Conservation (phyloP, 2,888 invertebrate species). For the Conchocele bisecta region DNA sequence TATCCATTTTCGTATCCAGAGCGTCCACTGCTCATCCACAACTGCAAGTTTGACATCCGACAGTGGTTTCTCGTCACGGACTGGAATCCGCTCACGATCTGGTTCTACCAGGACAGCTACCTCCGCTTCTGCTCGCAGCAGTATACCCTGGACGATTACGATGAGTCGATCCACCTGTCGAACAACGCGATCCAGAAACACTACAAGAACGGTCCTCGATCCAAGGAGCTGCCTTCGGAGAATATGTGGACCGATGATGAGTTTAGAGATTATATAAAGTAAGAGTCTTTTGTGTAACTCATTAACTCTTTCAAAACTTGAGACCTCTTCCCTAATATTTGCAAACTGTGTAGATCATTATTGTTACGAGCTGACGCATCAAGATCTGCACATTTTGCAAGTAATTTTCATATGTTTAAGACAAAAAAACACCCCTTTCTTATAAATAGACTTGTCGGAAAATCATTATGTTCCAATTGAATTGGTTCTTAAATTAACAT, state of each 20-base stretch:
- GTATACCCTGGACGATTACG: conserved; percentile 92
- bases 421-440: too few relatives aligned
- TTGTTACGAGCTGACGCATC: too few relatives aligned
- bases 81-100: conserved; percentile 94
- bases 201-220: conserved; percentile 86
- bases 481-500: too few relatives aligned
- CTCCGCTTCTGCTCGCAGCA: conserved; percentile 90
- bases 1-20: conserved; percentile 86
- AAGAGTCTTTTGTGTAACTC: too few relatives aligned
- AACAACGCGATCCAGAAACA: conserved; percentile 97
- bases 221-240: conserved; percentile 86
- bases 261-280: conserved; percentile 88
- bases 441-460: too few relatives aligned
- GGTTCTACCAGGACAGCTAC: conserved; percentile 97
- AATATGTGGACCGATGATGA: conserved; percentile 93
- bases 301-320: too few relatives aligned
- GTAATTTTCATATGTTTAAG: too few relatives aligned
- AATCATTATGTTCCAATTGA: too few relatives aligned
- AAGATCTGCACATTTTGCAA: too few relatives aligned
- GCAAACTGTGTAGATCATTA: too few relatives aligned
- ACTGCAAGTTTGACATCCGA: conserved; percentile 96
- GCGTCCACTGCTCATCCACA: conserved; percentile 92
- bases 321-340: too few relatives aligned
- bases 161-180: conserved; percentile 93
- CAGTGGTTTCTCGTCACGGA: conserved; percentile 97